phyloP scores from a whole-genome alignment of 2,888 invertebrate species.

The Nyleta sp. region DNA sequence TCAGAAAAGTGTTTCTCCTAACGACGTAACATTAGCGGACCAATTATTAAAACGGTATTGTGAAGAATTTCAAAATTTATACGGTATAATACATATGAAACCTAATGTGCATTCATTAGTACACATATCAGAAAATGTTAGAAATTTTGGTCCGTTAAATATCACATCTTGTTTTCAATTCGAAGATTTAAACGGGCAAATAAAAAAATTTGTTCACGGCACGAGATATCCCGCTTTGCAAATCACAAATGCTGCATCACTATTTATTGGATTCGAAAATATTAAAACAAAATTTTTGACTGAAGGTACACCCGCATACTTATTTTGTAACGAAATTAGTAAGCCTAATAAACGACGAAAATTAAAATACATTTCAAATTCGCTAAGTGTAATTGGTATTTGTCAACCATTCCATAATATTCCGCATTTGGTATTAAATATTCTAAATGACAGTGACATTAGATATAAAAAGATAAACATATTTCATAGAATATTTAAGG shows the following conservation, averaged over 20 bases:
- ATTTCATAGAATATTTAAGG: slow-evolving; percentile 4
- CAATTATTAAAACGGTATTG: background rate
- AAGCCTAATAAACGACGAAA: slow-evolving; percentile 1
- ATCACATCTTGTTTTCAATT: slow-evolving; percentile 10
- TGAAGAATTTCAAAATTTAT: background rate
- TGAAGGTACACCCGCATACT: background rate
- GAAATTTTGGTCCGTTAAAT: slow-evolving; percentile 7
- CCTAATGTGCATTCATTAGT: background rate
- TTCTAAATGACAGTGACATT: background rate
- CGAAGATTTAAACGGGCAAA: slow-evolving; percentile 13
- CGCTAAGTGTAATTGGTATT: background rate
- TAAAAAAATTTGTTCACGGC: slow-evolving; percentile 10
- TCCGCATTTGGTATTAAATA: background rate
- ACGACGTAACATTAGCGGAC: background rate
- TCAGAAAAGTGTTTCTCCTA: background rate
- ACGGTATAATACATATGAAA: background rate
- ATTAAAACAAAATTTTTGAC: background rate
- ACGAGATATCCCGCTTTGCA: background rate
- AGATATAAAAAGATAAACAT: background rate
- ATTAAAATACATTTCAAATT: background rate
- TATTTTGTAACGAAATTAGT: background rate
- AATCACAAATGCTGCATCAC: background rate
- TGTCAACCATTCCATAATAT: background rate
- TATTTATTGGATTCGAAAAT: slow-evolving; percentile 5
- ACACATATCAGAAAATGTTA: slow-evolving; percentile 9